These are phyloP conservation scores for Diarsia dahlii DNA, from an alignment of 2,888 invertebrate species.

Conservation along the genomic window DNA sequence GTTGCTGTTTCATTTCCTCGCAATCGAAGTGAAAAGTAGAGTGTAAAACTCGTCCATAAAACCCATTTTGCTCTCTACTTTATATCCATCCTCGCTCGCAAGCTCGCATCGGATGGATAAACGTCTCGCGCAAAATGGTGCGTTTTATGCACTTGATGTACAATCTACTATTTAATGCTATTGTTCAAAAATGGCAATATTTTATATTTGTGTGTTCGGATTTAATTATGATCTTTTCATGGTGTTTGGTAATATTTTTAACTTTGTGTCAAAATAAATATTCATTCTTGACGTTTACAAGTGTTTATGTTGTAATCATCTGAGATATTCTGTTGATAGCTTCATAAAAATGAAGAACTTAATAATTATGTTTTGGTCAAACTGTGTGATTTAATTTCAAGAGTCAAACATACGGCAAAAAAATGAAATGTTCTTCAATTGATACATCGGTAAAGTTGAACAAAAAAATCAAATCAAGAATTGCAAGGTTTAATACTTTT, in stretches of 20 bases:
- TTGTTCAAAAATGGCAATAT: slow-evolving; percentile 63
- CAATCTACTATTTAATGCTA: too few relatives aligned
- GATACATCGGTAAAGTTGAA: too few relatives aligned
- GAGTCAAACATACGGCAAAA: background rate
- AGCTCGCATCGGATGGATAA: too few relatives aligned
- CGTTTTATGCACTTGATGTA: too few relatives aligned
- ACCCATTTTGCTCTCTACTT: too few relatives aligned
- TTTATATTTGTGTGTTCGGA: slow-evolving; percentile 44
- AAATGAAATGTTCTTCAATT: background rate
- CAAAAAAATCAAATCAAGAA: background rate
- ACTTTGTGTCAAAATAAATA: slow-evolving; percentile 34
- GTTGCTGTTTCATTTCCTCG: too few relatives aligned
- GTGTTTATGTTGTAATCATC: slow-evolving; percentile 12
- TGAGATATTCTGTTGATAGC: slow-evolving; percentile 5
- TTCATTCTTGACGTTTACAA: slow-evolving; percentile 22
- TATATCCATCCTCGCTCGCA: too few relatives aligned
- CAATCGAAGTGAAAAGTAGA: too few relatives aligned
- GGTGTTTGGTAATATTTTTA: slow-evolving; percentile 34
- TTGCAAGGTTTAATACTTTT: too few relatives aligned
- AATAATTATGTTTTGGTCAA: background rate
- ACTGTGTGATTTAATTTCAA: background rate
- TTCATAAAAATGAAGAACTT: background rate
- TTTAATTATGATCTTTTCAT: slow-evolving; percentile 40
- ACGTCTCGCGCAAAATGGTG: too few relatives aligned
- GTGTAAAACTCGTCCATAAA: too few relatives aligned